phyloP scores from a whole-genome alignment of 2,888 invertebrate genomes.

The Napeogenes sylphis region DNA sequence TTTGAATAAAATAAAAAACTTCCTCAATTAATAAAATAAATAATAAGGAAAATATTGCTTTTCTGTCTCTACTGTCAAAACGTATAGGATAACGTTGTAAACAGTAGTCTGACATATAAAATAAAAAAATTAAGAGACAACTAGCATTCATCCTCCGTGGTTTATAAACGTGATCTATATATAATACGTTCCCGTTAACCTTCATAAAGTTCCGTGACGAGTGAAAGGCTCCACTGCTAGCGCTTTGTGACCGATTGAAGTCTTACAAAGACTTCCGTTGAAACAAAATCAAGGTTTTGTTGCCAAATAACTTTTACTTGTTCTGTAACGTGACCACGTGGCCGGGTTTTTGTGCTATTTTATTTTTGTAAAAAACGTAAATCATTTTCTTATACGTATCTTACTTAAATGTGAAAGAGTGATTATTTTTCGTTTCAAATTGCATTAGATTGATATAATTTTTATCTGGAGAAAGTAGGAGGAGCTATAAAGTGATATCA shows the following conservation, averaged over 20 bases:
- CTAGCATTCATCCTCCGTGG: background rate
- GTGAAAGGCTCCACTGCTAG: slow-evolving; percentile 62
- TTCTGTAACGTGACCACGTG: slow-evolving; percentile 11
- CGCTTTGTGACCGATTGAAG: slow-evolving; percentile 29
- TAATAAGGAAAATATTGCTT: background rate
- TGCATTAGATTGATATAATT: too few species aligned
- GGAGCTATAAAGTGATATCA: too few species aligned
- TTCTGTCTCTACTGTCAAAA: background rate
- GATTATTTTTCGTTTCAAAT: too few species aligned
- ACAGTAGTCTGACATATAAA: too few species aligned
- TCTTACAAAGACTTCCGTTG: slow-evolving; percentile 29
- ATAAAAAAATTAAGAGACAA: background rate
- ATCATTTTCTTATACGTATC: too few species aligned
- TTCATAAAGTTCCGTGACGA: slow-evolving; percentile 43
- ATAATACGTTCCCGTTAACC: slow-evolving; percentile 46
- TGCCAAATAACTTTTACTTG: slow-evolving; percentile 37
- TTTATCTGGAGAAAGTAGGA: too few species aligned
- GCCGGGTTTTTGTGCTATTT: background rate
- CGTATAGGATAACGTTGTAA: too few species aligned
- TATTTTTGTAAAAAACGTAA: background rate
- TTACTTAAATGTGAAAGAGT: too few species aligned
- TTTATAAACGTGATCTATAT: background rate
- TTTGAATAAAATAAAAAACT: background rate
- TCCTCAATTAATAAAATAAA: background rate
- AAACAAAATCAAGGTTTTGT: slow-evolving; percentile 34